These are phyloP conservation scores for Drosophila rhopaloa DNA, from an alignment of 1,140 invertebrate genomes.

Conservation along the genomic window DNA sequence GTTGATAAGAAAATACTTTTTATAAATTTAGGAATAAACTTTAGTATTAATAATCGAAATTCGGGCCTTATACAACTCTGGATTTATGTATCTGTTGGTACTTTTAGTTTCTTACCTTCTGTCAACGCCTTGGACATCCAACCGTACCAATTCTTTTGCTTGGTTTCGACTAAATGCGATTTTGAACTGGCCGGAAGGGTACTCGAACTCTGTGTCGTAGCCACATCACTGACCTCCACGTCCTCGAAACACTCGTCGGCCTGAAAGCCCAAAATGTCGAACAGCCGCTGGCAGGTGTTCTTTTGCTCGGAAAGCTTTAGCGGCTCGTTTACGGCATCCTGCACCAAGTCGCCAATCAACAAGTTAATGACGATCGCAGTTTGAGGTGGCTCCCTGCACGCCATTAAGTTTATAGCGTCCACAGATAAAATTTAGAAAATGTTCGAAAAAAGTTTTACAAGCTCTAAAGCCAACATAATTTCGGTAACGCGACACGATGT, in stretches of 20 bases:
- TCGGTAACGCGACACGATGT: constrained; percentile 13
- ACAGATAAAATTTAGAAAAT: constrained; percentile 55
- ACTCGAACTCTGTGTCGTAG: constrained; percentile 4
- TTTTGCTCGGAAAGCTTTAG: constrained; percentile 6
- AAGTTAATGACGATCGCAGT: constrained; percentile 47
- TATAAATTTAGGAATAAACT: too few relatives aligned
- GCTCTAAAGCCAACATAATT: constrained; percentile 30
- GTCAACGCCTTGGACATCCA: constrained; percentile 44
- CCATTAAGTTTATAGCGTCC: constrained; percentile 40
- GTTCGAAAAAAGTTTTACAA: constrained; percentile 15
- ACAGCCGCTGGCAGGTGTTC: constrained; percentile 57
- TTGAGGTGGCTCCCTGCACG: constrained; percentile 47
- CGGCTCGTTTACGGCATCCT: constrained; percentile 44
- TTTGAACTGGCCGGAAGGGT: constrained; percentile 7
- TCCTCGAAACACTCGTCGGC: constrained; percentile 16
- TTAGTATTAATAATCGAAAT: too few relatives aligned
- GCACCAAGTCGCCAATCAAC: constrained; percentile 61
- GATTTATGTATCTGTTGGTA: too few relatives aligned
- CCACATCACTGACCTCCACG: background rate
- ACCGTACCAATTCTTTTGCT: constrained; percentile 35
- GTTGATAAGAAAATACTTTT: too few relatives aligned
- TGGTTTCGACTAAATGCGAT: background rate
- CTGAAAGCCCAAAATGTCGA: constrained; percentile 51
- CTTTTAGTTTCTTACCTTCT: constrained; percentile 30
- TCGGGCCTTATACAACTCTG: too few relatives aligned